These are phyloP conservation scores for Molossus alvarezi DNA, from an alignment of 2,797 vertebrate species.

Conservation along the genomic window DNA sequence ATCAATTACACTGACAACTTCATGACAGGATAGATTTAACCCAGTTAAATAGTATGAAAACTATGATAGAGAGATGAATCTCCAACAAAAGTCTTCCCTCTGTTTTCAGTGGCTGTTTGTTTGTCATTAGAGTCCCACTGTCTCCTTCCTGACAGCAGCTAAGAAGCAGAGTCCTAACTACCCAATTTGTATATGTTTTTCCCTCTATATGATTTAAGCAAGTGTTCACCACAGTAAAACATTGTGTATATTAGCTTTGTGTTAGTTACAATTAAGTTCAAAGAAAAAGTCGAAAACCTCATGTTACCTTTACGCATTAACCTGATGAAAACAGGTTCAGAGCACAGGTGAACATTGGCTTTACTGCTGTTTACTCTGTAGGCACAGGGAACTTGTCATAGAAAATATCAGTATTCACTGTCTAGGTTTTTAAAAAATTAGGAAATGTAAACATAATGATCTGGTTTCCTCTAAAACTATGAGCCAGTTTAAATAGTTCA, in stretches of 20 bases:
- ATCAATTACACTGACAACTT: background rate
- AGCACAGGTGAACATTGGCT: constrained; percentile 28
- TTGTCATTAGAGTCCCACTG: background rate
- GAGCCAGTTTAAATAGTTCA: background rate
- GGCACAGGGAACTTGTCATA: background rate
- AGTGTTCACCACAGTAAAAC: constrained; percentile 24
- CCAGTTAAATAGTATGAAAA: constrained; percentile 43
- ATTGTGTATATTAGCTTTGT: constrained; percentile 64
- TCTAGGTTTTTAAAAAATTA: constrained; percentile 35
- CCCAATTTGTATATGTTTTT: background rate
- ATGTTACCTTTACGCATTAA: constrained; percentile 31
- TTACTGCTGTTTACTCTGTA: constrained; percentile 27
- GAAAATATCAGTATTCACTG: constrained; percentile 55
- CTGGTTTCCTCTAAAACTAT: constrained; percentile 13
- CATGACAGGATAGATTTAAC: background rate
- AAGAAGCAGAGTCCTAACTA: background rate
- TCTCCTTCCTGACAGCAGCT: background rate
- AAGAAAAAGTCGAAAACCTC: constrained; percentile 22
- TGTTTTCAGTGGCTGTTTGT: background rate
- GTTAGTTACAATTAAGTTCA: constrained; percentile 62
- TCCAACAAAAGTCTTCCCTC: background rate
- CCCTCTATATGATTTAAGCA: constrained; percentile 19
- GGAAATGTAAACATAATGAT: constrained; percentile 40
- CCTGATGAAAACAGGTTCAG: constrained; percentile 23
- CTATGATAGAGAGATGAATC: background rate